These are phyloP conservation scores for Tapera naevia DNA, from an alignment of 2,797 vertebrate species.

Conservation along the genomic window DNA sequence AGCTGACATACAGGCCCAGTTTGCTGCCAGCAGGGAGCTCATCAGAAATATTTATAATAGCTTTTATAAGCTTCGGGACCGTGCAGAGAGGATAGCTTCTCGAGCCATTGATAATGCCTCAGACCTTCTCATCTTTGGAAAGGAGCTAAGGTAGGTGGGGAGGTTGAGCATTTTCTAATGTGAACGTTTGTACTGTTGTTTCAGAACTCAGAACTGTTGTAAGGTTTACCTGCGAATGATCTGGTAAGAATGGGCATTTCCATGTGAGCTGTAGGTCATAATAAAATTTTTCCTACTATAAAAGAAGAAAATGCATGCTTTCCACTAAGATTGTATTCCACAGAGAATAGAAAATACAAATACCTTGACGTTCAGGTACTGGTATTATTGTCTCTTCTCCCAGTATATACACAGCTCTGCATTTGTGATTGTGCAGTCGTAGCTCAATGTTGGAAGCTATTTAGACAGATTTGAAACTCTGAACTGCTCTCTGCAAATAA, in stretches of 20 bases:
- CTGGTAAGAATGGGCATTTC: background rate
- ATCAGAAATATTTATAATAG: conserved; percentile 93
- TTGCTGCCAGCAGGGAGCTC: conserved; percentile 90
- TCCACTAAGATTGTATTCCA: background rate
- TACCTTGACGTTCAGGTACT: background rate
- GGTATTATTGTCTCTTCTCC: background rate
- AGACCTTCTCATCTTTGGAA: conserved; percentile 93
- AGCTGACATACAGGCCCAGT: conserved; percentile 91
- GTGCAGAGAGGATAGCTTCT: conserved; percentile 88
- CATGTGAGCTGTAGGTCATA: background rate
- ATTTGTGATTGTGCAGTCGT: background rate
- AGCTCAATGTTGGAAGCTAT: background rate
- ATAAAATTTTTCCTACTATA: background rate
- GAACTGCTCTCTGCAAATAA: background rate
- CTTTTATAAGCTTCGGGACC: conserved; percentile 92
- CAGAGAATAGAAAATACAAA: background rate
- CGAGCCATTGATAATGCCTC: conserved; percentile 92
- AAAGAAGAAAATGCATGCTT: background rate
- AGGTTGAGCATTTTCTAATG: background rate
- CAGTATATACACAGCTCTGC: background rate
- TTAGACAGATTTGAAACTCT: background rate
- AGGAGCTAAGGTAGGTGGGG: conserved; percentile 87
- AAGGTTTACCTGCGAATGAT: background rate
- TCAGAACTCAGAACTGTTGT: background rate
- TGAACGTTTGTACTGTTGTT: background rate